Percentiles rank a stretch among this genome's conserved stretches.
Evolutionary conservation across 2,888 invertebrate species (phyloP).

Genomic region (Drosophila anceps): DNA sequence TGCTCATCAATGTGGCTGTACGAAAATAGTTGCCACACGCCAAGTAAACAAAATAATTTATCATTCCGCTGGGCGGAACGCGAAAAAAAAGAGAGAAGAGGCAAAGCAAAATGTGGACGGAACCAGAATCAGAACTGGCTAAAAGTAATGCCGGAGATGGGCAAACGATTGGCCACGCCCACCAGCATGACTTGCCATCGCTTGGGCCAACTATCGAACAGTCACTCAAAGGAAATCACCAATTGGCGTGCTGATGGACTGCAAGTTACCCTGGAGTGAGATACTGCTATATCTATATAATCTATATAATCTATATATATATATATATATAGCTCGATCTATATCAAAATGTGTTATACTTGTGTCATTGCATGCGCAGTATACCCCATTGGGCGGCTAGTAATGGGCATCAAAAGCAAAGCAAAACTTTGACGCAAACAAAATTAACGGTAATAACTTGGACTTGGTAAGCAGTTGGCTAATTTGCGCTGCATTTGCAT

Average conservation of each 20-base stretch:
- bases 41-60: conserved; percentile 76
- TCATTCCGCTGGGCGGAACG: conserved; percentile 47
- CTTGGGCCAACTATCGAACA: conserved; percentile 25
- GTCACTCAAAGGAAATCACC: conserved; percentile 33
- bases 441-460: conserved; percentile 78
- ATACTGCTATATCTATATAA: too few relatives aligned
- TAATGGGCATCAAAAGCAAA: conserved; percentile 38
- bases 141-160: conserved; percentile 36
- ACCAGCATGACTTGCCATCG: not conserved
- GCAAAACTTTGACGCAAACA: conserved; percentile 72
- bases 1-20: conserved; percentile 37
- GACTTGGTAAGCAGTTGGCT: conserved; percentile 63
- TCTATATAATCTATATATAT: not conserved
- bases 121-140: conserved; percentile 27
- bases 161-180: conserved; percentile 35
- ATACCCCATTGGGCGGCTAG: not conserved
- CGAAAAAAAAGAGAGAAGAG: not conserved
- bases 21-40: conserved; percentile 40
- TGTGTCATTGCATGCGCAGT: not conserved
- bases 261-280: conserved; percentile 10
- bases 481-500: conserved; percentile 70
- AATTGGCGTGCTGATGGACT: not conserved
- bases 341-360: not conserved
- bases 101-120: conserved; percentile 1
- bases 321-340: not conserved